These are phyloP conservation scores for Chrysemys picta DNA, from an alignment of 2,113 vertebrate genomes.

Conservation along the genomic window DNA sequence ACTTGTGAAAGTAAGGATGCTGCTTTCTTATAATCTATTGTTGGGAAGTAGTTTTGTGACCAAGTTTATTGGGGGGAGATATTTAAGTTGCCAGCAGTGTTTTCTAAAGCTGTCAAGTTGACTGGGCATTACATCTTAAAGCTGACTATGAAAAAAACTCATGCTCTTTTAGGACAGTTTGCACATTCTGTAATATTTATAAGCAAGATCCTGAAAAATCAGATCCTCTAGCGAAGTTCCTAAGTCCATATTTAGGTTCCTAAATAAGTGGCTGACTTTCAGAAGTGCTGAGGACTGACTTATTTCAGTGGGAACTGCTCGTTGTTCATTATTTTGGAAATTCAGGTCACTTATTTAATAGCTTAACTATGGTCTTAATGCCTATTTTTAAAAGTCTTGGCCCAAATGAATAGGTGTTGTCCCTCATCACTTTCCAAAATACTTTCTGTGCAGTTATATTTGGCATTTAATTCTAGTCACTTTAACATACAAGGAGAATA, in stretches of 20 bases:
- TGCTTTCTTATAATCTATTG: neutral
- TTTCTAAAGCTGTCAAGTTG: neutral
- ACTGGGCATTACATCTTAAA: neutral
- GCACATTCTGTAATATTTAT: neutral
- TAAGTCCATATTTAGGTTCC: neutral
- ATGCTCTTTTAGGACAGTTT: neutral
- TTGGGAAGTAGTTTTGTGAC: neutral
- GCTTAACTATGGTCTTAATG: neutral
- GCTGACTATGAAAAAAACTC: neutral
- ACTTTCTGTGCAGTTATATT: neutral
- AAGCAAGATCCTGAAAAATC: neutral
- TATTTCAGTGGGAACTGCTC: neutral
- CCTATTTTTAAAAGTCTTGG: neutral
- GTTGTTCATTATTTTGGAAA: neutral
- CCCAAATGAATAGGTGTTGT: neutral
- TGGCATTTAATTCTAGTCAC: neutral
- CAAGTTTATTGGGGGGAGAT: neutral
- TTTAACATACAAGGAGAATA: neutral
- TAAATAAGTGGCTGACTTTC: neutral
- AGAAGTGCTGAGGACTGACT: accelerated
- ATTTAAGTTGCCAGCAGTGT: neutral
- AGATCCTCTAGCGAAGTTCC: neutral
- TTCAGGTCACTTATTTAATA: neutral
- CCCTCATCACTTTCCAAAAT: neutral
- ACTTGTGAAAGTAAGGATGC: neutral